Percentiles rank a stretch among this genome's conserved stretches.
Evolutionary conservation across 2,888 invertebrate genomes (phyloP).

Genomic region (Leptothorax acervorum): DNA sequence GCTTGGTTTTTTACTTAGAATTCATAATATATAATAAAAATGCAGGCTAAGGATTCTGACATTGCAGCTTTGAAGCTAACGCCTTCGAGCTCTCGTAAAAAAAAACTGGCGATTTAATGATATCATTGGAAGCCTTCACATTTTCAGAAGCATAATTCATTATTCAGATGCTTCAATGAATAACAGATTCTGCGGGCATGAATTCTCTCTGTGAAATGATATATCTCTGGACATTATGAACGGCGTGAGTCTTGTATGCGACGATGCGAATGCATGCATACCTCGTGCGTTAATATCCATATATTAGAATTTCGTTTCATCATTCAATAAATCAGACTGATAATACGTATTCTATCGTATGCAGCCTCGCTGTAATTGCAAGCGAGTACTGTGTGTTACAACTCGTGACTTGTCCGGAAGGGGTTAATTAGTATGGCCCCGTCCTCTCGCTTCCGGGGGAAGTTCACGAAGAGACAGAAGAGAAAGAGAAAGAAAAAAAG

Average conservation of each 20-base stretch:
- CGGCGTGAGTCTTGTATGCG: constrained; percentile 3
- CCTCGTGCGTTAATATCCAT: constrained; percentile 44
- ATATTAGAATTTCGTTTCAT: constrained; percentile 51
- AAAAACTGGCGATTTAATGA: constrained; percentile 15
- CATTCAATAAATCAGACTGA: constrained; percentile 53
- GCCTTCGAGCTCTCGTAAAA: not conserved
- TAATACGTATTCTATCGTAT: constrained; percentile 50
- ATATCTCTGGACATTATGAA: constrained; percentile 28
- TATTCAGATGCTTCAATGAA: constrained; percentile 12
- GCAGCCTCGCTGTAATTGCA: constrained; percentile 41
- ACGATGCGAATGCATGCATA: constrained; percentile 27
- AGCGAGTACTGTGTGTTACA: constrained; percentile 34
- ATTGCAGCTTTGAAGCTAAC: not conserved
- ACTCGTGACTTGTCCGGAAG: constrained; percentile 51
- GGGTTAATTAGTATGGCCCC: constrained; percentile 47
- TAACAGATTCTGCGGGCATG: constrained; percentile 27
- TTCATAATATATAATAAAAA: not conserved
- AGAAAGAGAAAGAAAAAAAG: not conserved
- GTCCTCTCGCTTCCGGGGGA: constrained; percentile 44
- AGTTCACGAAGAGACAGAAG: constrained; percentile 25
- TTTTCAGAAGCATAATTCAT: constrained; percentile 39
- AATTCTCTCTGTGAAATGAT: constrained; percentile 32
- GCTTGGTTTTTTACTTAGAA: not conserved
- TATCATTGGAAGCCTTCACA: constrained; percentile 14
- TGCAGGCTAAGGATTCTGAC: not conserved